Conservation (phyloP, 1,140 invertebrate species). For the Rhagoletis pomonella region DNA sequence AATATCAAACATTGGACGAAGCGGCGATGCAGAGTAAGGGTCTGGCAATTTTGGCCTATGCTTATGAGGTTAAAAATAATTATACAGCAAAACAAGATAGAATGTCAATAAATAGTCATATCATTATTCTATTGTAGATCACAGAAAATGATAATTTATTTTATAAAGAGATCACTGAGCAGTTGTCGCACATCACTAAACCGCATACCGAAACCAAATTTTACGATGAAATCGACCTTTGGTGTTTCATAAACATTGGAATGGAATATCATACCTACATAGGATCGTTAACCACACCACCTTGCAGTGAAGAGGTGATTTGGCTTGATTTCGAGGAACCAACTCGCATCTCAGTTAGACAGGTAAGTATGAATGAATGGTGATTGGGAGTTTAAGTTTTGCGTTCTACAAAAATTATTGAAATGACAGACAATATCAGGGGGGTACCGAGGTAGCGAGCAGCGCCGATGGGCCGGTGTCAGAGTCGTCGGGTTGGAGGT, state of each 20-base stretch:
- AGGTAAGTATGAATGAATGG: constrained; percentile 77
- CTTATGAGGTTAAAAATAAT: constrained; percentile 82
- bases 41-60: constrained; percentile 89
- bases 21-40: constrained; percentile 85
- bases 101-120: not conserved
- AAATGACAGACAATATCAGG: no score
- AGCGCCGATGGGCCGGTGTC: no score
- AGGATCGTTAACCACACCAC: constrained; percentile 94
- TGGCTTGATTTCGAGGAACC: constrained; percentile 91
- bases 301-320: constrained; percentile 90
- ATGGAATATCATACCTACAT: constrained; percentile 86
- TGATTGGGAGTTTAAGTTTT: no score
- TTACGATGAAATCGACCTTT: constrained; percentile 75
- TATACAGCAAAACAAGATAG: not conserved
- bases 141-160: constrained; percentile 68
- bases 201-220: constrained; percentile 75
- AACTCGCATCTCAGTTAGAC: constrained; percentile 83
- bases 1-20: constrained; percentile 79
- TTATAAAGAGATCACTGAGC: constrained; percentile 78
- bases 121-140: constrained; percentile 53
- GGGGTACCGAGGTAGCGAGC: no score
- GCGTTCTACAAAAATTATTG: no score
- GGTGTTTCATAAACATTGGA: constrained; percentile 77
- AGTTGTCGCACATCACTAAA: constrained; percentile 76
- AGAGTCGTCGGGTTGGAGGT: no score